phyloP scores from a whole-genome alignment of 2,888 invertebrate genomes.

The Endotricha flammealis region DNA sequence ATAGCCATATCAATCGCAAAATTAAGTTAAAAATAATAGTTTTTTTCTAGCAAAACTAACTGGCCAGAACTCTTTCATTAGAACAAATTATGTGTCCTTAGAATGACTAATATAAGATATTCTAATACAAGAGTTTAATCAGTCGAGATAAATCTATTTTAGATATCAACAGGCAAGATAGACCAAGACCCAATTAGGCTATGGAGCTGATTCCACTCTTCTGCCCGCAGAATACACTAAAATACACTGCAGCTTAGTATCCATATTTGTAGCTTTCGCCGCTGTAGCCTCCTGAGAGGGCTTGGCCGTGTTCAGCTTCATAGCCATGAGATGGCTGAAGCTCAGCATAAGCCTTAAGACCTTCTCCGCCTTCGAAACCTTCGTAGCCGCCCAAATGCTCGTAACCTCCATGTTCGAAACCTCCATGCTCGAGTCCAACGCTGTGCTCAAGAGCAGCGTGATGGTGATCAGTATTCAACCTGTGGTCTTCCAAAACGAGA shows the following conservation, averaged over 20 bases:
- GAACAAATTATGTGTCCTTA: too few relatives aligned
- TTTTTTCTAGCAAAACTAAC: constrained; percentile 5
- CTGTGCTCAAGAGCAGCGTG: constrained; percentile 46
- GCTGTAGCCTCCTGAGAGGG: constrained; percentile 40
- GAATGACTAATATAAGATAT: neutral
- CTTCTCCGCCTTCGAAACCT: constrained; percentile 54
- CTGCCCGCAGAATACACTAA: constrained; percentile 37
- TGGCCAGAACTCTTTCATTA: neutral
- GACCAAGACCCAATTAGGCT: constrained; percentile 42
- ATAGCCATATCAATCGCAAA: constrained; percentile 35
- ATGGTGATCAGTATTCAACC: constrained; percentile 58
- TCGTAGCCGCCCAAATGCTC: constrained; percentile 39
- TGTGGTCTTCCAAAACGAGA: constrained; percentile 79
- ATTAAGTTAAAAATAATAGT: constrained; percentile 35
- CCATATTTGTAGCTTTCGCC: constrained; percentile 62
- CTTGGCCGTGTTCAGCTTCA: constrained; percentile 48
- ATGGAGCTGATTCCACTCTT: constrained; percentile 34
- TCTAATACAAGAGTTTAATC: constrained; percentile 10
- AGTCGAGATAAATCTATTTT: constrained; percentile 26
- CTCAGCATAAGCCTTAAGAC: constrained; percentile 57
- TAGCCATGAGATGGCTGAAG: constrained; percentile 46
- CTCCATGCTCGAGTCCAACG: constrained; percentile 35
- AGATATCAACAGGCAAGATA: constrained; percentile 55
- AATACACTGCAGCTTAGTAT: constrained; percentile 52
- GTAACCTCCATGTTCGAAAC: constrained; percentile 38